Base-by-base conservation (phyloP, 2,797 vertebrate genomes). In the Intellagama lesueurii region DNA sequence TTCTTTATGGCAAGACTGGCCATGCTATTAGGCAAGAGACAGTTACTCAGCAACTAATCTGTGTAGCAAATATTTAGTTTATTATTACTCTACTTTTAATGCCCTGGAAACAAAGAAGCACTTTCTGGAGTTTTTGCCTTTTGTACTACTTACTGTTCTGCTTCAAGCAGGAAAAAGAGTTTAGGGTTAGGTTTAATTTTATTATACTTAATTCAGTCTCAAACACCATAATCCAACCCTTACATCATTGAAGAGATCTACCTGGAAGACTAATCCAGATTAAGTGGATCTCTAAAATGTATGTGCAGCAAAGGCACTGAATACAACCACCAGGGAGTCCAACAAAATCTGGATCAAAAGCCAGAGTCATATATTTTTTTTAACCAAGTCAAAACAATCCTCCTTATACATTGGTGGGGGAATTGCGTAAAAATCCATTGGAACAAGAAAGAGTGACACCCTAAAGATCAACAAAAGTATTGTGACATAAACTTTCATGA, bases 221-320 rank as follows among this genome's bases (percentile, higher is more conserved):
- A 87, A 22, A 30, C 40, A 49, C 64, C 24, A 79, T 87, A 70
- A 79, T 87, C 85, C 85, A 32, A 24, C 12, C 14, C 32, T 80
- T 87, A 69, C 85, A 87, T 81, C 86, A 80, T 24, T 11, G 86
- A 56, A 80, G 69, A 87, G 24, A 81, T 28, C 77, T 49, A 87
- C 47, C n/a, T 28, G 49, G 44, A 5, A 22, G 66, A 35, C 70
- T 87, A 80, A 87, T 44, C 30, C 40, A 81, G 66, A 70, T 81
- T 47, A 79, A 79, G 14, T 35, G 47, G 26, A 52, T 56, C 77
- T 56, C 68, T 56, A 80, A 80, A 40, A 35, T 52, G 17, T 72
- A 19, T 49, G 49, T 32, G 66, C 7, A 75, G 32, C 22, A 47
- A 85, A 73, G 22, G 32, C 44, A 2, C 47, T 69, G 79, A 86